Percentiles rank a stretch among this genome's conserved stretches.
phyloP scores from a whole-genome alignment of 2,888 invertebrate species.

The Nesidiocoris tenuis region DNA sequence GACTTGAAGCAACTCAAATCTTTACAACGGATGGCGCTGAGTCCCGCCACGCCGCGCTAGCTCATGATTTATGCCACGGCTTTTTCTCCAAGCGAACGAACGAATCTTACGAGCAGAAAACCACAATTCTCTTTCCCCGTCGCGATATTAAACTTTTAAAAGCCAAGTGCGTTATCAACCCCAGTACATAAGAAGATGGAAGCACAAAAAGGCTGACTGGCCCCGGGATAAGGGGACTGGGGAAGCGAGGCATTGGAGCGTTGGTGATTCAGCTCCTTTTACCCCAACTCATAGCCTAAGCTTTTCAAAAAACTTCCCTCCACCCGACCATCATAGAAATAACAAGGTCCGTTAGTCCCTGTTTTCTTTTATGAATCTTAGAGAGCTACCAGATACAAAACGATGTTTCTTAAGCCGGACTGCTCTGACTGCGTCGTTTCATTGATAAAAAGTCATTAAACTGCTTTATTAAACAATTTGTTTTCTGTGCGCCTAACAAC shows the following conservation, averaged over 20 bases:
- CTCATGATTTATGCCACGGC: neutral
- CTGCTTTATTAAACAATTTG: too few species aligned
- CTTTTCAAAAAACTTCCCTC: neutral
- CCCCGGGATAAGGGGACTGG: neutral
- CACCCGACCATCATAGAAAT: neutral
- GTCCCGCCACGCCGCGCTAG: neutral
- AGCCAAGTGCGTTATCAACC: constrained; percentile 5
- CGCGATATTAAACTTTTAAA: constrained; percentile 27
- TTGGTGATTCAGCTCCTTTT: neutral
- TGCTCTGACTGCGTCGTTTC: too few species aligned
- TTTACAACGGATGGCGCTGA: neutral
- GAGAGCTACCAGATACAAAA: too few species aligned
- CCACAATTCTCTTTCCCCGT: constrained; percentile 2
- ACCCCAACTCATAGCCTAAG: neutral
- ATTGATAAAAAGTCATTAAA: too few species aligned
- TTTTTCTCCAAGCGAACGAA: neutral
- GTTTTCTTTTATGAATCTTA: neutral
- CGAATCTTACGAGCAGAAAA: neutral
- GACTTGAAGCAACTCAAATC: too few species aligned
- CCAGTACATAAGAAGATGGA: too few species aligned
- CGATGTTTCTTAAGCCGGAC: too few species aligned
- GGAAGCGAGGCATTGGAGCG: neutral
- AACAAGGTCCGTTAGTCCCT: neutral
- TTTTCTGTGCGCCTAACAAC: too few species aligned
- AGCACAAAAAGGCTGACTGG: too few species aligned